Evolutionary conservation across 2,888 invertebrate species (phyloP), one percentile per base, ranked within the genome.

Genomic region (Bombylius major): DNA sequence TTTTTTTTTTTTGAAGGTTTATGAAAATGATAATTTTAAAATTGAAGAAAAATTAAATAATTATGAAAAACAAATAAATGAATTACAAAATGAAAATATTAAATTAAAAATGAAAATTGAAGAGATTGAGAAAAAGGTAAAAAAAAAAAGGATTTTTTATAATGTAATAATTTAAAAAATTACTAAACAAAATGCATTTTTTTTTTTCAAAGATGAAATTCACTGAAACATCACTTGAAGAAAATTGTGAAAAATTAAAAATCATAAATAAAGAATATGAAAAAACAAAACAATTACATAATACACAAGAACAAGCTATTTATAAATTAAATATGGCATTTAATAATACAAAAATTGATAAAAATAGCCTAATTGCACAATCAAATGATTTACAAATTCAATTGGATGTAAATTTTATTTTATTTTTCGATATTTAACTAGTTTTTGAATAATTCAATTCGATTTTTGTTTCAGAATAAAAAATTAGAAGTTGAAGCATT

Each of bases 241-340:
- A 23, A 23, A 23, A 23, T 23, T 2, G 1, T 23, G 23, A 23
- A 23, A 23, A 23, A 23, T 23, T 23, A 23, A 23, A 23, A 23
- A 23, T 3, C 2, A 23, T 23, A 23, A 23, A 23, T 23, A 23
- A 23, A 5, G 86, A 88, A 66, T 76, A 77, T 0, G 85, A 87
- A 61, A 90, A 90, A 69, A 83, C 84, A 54, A 84, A 88, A 67
- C 78, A 89, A 7, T 73, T 91, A 33, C 87, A 89, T 61, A 23
- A 23, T 23, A 23, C 23, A 23, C 23, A 23, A 23, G 23, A 23
- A 23, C 23, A 23, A 23, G 23, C 23, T 23, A 23, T 23, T 23
- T 23, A 23, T 23, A 23, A 23, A 23, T 23, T 23, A 23, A 23
- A 23, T 23, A 23, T 23, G 23, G 23, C 23, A 23, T 23, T 42